These are phyloP conservation scores for Salminus brasiliensis DNA, from an alignment of 2,113 vertebrate species.

Conservation along the genomic window DNA sequence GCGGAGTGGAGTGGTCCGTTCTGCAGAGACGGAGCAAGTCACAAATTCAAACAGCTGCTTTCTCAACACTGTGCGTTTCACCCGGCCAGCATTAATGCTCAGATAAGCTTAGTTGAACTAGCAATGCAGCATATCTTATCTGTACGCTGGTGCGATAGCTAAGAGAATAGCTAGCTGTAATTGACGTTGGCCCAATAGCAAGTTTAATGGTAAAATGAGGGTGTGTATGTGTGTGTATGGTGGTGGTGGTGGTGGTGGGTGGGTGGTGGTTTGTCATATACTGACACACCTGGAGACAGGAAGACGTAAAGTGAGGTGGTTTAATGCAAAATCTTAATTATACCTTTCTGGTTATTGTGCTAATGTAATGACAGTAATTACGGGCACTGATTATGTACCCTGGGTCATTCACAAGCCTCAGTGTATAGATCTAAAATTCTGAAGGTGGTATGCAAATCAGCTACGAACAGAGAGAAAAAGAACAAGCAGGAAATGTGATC, in stretches of 20 bases:
- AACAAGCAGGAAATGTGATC: no score
- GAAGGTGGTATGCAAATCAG: neutral
- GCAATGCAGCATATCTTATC: conserved; percentile 74
- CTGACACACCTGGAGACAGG: conserved; percentile 77
- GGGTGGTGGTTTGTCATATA: conserved; percentile 54
- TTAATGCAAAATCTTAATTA: conserved; percentile 74
- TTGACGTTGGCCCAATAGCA: conserved; percentile 70
- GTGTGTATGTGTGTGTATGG: conserved; percentile 64
- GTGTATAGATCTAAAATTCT: neutral
- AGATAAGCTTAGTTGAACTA: conserved; percentile 67
- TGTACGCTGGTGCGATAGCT: conserved; percentile 65
- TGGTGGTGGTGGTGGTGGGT: neutral
- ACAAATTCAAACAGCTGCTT: conserved; percentile 62
- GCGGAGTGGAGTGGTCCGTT: conserved; percentile 9
- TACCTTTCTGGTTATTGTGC: conserved; percentile 66
- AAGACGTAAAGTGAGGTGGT: conserved; percentile 75
- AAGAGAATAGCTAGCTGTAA: conserved; percentile 64
- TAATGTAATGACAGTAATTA: conserved; percentile 62
- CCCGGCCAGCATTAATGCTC: conserved; percentile 65
- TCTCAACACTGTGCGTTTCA: conserved; percentile 66
- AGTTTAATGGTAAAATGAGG: conserved; percentile 56
- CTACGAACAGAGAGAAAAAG: neutral
- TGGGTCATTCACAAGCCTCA: neutral
- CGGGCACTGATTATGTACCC: neutral
- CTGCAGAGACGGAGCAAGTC: conserved; percentile 3